Base-by-base conservation (phyloP, 1,140 invertebrate genomes). In the Drosophila arizonae region DNA sequence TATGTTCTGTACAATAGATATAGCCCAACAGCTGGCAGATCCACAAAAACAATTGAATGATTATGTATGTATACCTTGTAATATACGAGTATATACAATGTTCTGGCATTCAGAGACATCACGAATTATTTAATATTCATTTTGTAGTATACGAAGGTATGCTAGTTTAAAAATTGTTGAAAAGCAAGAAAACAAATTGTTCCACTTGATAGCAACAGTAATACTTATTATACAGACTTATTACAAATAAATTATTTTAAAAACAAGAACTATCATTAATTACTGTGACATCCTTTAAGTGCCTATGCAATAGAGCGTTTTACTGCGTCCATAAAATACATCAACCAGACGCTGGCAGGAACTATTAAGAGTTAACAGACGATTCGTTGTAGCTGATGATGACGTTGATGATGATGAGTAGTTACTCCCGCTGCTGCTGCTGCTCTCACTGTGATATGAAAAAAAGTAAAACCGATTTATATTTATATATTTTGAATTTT, bases 321-420 rank as follows among this genome's bases (percentile, higher is more conserved):
- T 80, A 65, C 82, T 85, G 61, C 70, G 74, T 62, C 79, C 87
- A 77, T 91, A 92, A 30, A 87, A 81, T 30, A 91, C 82, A 76
- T 91, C 81, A n/a, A 92, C 79, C 55, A 91, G 63, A 77, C 86
- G 77, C 57, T 92, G 90, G 75, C 90, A 92, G 79, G 78, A 90
- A 74, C 82, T 90, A 73, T 81, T 86, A n/a, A 91, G 52, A 50
- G 85, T 81, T 62, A 86, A 58, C 43, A 91, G 52, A 62, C 81
- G 81, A 79, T 86, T 91, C 77, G 81, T 76, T 73, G 87, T 86
- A 55, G 86, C 69, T 48, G 89, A 88, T 30, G 89, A 90, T 6
- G 78, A 85, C 6, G 89, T 81, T 6, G 81, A 78, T 45, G 63
- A 56, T 24, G 63, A 56, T 24, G 69, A 46, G 69, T 72, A 58